Percentiles rank a stretch among this genome's conserved stretches.
Evolutionary conservation across 2,113 vertebrate genomes (phyloP).

Genomic region (Rissa tridactyla): DNA sequence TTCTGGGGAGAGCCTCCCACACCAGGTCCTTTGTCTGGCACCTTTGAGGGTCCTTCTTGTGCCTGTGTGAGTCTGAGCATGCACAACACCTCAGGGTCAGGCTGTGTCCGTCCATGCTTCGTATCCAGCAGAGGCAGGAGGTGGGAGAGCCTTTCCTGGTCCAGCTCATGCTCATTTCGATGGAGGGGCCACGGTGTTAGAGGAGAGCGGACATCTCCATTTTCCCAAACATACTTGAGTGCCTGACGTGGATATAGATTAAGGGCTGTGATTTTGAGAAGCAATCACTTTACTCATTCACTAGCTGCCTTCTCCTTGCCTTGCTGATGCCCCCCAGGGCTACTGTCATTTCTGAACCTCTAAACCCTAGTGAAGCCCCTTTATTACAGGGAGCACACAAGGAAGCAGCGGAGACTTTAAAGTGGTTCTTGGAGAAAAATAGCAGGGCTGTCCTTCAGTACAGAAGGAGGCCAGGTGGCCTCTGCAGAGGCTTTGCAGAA

Average conservation of each 20-base stretch:
- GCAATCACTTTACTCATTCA: neutral
- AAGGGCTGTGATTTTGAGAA: neutral
- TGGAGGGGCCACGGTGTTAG: accelerated
- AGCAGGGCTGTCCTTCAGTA: neutral
- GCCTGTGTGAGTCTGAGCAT: neutral
- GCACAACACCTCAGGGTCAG: neutral
- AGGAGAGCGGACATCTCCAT: neutral
- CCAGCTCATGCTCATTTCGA: neutral
- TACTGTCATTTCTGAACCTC: neutral
- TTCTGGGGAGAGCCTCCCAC: neutral
- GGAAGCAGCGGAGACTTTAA: neutral
- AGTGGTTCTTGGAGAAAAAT: neutral
- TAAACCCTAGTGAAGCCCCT: neutral
- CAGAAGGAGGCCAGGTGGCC: neutral
- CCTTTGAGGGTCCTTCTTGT: neutral
- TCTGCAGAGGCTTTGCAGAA: neutral
- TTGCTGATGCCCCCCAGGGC: neutral
- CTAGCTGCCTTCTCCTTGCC: neutral
- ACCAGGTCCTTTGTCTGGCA: neutral
- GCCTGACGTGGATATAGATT: neutral
- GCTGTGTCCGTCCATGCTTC: neutral
- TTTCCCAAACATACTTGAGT: neutral
- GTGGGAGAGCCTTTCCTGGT: neutral
- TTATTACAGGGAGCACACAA: accelerated
- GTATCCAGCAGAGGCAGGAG: neutral